phyloP scores from a whole-genome alignment of 1,140 invertebrate genomes.

The Macrostomum lignano region DNA sequence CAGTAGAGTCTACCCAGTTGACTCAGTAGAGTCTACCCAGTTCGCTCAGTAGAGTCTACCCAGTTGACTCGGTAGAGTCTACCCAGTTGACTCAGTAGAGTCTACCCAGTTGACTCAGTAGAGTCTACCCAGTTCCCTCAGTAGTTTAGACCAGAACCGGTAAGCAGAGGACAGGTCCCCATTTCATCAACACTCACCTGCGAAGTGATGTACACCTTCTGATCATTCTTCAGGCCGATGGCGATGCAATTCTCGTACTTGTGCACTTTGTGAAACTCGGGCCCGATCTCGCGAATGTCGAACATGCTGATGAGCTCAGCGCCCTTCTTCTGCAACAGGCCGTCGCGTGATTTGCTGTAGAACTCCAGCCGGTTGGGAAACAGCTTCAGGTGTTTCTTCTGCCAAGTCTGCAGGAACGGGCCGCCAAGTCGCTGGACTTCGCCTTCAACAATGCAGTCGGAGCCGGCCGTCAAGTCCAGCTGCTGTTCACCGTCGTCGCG shows the following conservation, averaged over 20 bases:
- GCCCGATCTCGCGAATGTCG: constrained; percentile 24
- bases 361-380: constrained; percentile 46
- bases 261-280: constrained; percentile 26
- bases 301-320: constrained; percentile 27
- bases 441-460: constrained; percentile 92
- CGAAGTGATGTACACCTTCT: constrained; percentile 24
- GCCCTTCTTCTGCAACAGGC: constrained; percentile 18
- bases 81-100: no score
- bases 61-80: no score
- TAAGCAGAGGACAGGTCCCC: constrained; percentile 3
- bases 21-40: no score
- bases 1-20: no score
- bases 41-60: no score
- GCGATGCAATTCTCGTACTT: constrained; percentile 28
- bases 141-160: no score
- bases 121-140: no score
- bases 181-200: constrained; percentile 15
- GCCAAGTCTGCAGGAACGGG: constrained; percentile 40
- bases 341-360: constrained; percentile 26
- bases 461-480: no score
- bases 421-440: constrained; percentile 94
- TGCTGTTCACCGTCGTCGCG: no score
- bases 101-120: no score
- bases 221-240: constrained; percentile 21
- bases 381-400: constrained; percentile 29